Conservation (phyloP, 2,113 vertebrate genomes). For the Geococcyx californianus region DNA sequence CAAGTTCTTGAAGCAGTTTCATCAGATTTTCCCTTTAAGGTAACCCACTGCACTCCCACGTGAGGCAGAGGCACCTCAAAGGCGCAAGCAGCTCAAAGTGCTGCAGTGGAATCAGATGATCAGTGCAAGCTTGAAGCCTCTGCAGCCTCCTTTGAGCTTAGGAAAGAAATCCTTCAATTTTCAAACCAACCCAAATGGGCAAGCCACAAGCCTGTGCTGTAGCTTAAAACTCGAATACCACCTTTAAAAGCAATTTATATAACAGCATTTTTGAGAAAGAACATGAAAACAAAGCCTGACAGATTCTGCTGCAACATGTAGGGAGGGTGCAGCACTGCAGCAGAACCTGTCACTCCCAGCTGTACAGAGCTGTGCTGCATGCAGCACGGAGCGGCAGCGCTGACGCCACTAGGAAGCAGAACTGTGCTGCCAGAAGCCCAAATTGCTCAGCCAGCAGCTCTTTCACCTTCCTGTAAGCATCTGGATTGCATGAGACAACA, state of each 20-base stretch:
- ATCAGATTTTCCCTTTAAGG: constrained; percentile 60
- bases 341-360: constrained; percentile 37
- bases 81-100: constrained; percentile 28
- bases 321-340: constrained; percentile 53
- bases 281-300: background rate
- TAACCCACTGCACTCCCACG: constrained; percentile 52
- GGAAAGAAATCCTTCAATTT: background rate
- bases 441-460: background rate
- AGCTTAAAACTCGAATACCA: background rate
- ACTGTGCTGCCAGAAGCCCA: background rate
- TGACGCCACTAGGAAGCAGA: background rate
- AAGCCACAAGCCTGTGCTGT: background rate
- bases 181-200: background rate
- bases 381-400: background rate
- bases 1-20: constrained; percentile 64
- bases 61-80: constrained; percentile 48
- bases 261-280: background rate
- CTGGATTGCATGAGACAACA: background rate
- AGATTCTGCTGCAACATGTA: constrained; percentile 10
- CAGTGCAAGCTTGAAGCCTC: background rate
- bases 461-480: background rate
- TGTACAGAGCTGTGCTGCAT: background rate
- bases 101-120: constrained; percentile 73
- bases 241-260: background rate
- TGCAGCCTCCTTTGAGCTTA: constrained; percentile 28